Base-by-base conservation (phyloP, 2,113 vertebrate species). In the Gymnorhina tibicen region DNA sequence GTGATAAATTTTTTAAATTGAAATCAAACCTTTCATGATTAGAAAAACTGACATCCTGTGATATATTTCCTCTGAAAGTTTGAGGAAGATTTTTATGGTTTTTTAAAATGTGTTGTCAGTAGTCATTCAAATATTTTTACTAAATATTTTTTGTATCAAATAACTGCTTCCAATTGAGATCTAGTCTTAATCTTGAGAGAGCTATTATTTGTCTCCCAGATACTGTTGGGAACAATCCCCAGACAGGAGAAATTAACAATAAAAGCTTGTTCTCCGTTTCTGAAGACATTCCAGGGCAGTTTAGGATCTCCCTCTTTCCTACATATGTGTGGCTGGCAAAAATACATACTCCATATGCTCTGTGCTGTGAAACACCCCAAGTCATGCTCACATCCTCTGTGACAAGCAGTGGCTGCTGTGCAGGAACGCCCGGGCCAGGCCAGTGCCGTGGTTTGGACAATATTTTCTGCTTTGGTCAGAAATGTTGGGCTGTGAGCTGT, bases 341-440 rank as follows among this genome's bases (percentile, higher is more conserved):
- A 69, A 74, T 30, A 15, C 0, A 15, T 5, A 2, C 37, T 46
- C 6, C 16, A 1, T 7, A 1, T 22, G 33, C 41, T 64, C 17
- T 73, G 32, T 69, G 30, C 50, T 58, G 64, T 67, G 79, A 53
- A 69, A 52, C 49, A 7, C 22, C 69, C 69, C 37, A 11, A 16
- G 74, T 53, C 17, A 8, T 52, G 49, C 70, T 73, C 60, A 35
- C n/a, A 10, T 33, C 49, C 77, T 87, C 44, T 52, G 47, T 39
- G 47, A 47, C 52, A 50, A 28, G 42, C 63, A n/a, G 60, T 42
- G 24, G 6, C 17, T 49, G 22, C 59, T 77, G 17, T 23, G 27
- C 16, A 89, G 73, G 52, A 74, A 9, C 13, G 4, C 17, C 49
- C 6, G n/a, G 37, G n/a, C 74, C 64, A 77, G 59, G 55, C 69